Evolutionary conservation across 2,113 vertebrate genomes (phyloP), one percentile per base, ranked within the genome.

Genomic region (Zosterops borbonicus): DNA sequence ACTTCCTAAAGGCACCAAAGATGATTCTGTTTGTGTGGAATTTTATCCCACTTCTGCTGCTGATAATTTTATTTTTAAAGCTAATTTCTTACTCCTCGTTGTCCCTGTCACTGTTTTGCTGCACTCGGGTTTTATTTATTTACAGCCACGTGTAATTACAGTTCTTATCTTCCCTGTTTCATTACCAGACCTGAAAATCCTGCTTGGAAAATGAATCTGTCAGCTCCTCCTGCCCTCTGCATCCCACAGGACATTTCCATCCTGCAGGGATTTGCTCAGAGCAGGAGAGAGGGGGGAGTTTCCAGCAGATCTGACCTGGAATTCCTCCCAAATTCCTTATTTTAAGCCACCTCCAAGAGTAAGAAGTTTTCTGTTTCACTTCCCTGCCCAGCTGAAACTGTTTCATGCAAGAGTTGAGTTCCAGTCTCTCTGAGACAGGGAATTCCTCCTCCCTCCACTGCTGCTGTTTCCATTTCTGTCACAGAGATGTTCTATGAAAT

Each of bases 121-220:
- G 20, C 47, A 23, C 83, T 82, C 47, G 17, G 62, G 62, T 21
- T 65, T 94, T 33, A 5, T 62, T 74, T 80, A 6, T 62, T 74
- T 80, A 62, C 71, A 80, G n/a, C 69, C 14, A 39, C 67, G 56
- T 5, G 1, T 62, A 84, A 87, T 75, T n/a, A 12, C 37, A 90
- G 41, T 9, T 78, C 81, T 95, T 96, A 96, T 96, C 94, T 85
- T 2, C 22, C 53, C 56, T 88, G 2, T 7, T 64, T 64, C 46
- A 35, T 79, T 62, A 58, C 49, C 67, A 33, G 79, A 64, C 94
- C 83, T 69, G 96, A 94, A 95, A 94, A 94, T 92, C 96, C 95
- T 90, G 96, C 73, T 79, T 3, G 1, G 11, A 37, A 29, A 47
- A 49, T 6, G 59, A 80, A 46, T 58, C 37, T 69, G 82, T 80